Evolutionary conservation across 2,888 invertebrate species (phyloP).

Genomic region (Acleris emargana): DNA sequence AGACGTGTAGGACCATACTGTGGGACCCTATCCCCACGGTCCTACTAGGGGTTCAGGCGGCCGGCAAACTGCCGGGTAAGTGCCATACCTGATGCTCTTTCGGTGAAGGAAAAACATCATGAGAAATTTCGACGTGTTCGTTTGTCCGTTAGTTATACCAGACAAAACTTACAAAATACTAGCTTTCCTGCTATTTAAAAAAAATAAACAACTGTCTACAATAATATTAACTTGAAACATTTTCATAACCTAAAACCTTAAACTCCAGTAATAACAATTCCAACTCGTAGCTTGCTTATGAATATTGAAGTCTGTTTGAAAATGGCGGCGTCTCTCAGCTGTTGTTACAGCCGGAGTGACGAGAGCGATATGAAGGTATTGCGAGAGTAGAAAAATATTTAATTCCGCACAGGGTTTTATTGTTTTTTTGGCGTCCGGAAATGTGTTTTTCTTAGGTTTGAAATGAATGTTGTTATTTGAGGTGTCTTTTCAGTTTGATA

Average conservation of each 20-base stretch:
- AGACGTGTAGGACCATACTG: no score
- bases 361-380: neutral
- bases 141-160: no score
- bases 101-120: no score
- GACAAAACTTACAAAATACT: no score
- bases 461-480: no score
- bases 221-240: conserved; percentile 9
- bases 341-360: conserved; percentile 52
- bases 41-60: no score
- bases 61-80: no score
- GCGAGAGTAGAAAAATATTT: conserved; percentile 7
- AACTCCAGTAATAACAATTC: conserved; percentile 29
- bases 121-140: no score
- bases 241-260: conserved; percentile 8
- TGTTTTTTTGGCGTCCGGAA: neutral
- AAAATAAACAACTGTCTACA: neutral
- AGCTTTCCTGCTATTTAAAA: neutral
- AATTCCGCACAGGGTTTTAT: neutral
- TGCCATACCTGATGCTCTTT: no score
- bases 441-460: neutral
- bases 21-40: no score
- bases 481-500: no score
- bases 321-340: conserved; percentile 60
- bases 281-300: conserved; percentile 54
- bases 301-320: conserved; percentile 62